Conservation (phyloP, 1,140 invertebrate species). For the Agrilus planipennis region DNA sequence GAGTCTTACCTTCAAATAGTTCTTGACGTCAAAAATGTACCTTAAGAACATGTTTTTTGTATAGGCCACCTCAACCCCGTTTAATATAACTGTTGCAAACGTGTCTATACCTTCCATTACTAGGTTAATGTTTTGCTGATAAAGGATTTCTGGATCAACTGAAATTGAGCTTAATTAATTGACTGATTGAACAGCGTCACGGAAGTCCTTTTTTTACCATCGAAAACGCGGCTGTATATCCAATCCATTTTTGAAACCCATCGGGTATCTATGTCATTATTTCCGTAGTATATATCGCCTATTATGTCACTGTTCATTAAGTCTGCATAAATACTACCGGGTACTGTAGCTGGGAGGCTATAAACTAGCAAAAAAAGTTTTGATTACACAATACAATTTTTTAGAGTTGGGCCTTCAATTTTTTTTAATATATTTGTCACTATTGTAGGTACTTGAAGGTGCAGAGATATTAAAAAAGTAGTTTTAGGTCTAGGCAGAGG, state of each 20-base stretch:
- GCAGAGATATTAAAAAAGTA: too few species aligned
- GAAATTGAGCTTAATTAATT: constrained; percentile 4
- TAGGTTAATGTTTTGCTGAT: constrained; percentile 17
- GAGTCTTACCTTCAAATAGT: constrained; percentile 44
- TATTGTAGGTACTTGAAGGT: too few species aligned
- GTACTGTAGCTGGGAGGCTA: constrained; percentile 46
- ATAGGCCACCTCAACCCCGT: constrained; percentile 51
- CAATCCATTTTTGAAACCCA: constrained; percentile 74
- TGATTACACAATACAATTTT: too few species aligned
- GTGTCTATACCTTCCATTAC: constrained; percentile 83
- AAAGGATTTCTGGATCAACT: constrained; percentile 14
- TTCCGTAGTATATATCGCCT: constrained; percentile 54
- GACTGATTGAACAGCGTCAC: neutral
- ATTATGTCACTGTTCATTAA: constrained; percentile 48
- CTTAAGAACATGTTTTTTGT: constrained; percentile 83
- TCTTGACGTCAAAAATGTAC: constrained; percentile 66
- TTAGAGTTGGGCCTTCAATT: too few species aligned
- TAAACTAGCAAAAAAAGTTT: too few species aligned
- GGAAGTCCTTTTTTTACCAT: constrained; percentile 33
- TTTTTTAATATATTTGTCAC: too few species aligned
- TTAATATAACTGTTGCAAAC: constrained; percentile 60
- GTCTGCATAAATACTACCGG: constrained; percentile 79
- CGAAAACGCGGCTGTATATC: constrained; percentile 55
- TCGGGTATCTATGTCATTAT: constrained; percentile 67
- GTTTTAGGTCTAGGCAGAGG: too few species aligned